Evolutionary conservation across 2,113 vertebrate species (phyloP).

Genomic region (Hydrochoerus hydrochaeris): DNA sequence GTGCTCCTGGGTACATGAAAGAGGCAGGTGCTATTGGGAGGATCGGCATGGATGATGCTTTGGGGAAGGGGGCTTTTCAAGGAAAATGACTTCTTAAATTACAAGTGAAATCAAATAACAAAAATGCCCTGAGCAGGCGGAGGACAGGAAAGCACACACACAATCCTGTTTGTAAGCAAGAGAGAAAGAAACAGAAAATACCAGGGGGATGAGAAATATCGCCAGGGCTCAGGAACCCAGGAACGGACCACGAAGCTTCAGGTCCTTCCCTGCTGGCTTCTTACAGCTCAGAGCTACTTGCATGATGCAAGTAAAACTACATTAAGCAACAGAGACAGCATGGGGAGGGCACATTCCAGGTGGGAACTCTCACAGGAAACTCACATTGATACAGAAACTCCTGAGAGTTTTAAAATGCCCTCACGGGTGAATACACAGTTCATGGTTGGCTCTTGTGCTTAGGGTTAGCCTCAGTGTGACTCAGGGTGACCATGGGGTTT

Average conservation of each 20-base stretch:
- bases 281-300: background rate
- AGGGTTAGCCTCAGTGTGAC: background rate
- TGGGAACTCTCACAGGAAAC: background rate
- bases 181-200: background rate
- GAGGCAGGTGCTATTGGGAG: background rate
- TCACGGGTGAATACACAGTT: background rate
- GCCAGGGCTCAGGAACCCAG: background rate
- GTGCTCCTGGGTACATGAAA: background rate
- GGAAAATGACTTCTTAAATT: conserved; percentile 2
- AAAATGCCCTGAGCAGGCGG: background rate
- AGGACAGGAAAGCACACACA: background rate
- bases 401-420: background rate
- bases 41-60: background rate
- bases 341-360: background rate
- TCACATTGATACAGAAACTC: background rate
- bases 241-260: background rate
- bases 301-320: background rate
- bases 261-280: background rate
- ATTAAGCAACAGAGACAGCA: background rate
- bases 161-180: background rate
- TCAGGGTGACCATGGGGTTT: background rate
- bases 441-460: background rate
- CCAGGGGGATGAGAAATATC: background rate
- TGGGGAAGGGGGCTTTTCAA: background rate
- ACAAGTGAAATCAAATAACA: conserved; percentile 6